Evolutionary conservation across 2,888 invertebrate genomes (phyloP), one percentile per base, ranked within the genome.

Genomic region (Uloborus plumipes): DNA sequence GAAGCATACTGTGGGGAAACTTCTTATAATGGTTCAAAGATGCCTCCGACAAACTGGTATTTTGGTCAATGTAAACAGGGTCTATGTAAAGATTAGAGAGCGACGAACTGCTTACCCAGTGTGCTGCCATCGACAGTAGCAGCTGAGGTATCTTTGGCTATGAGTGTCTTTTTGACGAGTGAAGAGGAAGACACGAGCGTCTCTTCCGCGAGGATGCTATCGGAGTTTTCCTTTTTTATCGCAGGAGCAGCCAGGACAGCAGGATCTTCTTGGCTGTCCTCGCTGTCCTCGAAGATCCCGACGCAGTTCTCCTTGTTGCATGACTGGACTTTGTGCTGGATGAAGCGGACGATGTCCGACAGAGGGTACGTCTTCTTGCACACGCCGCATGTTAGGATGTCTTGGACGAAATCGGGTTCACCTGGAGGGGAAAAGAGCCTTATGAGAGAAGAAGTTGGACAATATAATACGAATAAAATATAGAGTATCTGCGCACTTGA

Each of bases 311-410:
- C 89, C 86, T 89, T 89, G 88, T 95, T 95, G 85, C 89, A 89
- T 73, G 86, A 86, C 18, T 81, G 85, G 87, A 97, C 94, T 90
- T 98, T 98, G 92, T 98, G 98, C 90, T 97, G 96, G 89, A 98
- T 98, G 91, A 98, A 98, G 88, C 95, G 93, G 87, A 97, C 95
- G 87, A 98, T 98, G 91, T 98, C 97, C 79, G 95, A 94, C 82
- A 98, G 93, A 74, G 95, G 95, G 91, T 97, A 98, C 87, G 96
- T 94, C 89, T 95, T 94, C 88, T 96, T 94, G 91, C 98, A 98
- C 86, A 94, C 94, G 86, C 98, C 98, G 91, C 98, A 98, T 86
- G 97, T 97, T 88, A 98, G 93, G 89, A 96, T 95, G 91, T 98
- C 98, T 88, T 88, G 88, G 49, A 84, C 79, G 31, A 84, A 39